Base-by-base conservation (phyloP, 1,140 invertebrate genomes). In the Lerema accius region DNA sequence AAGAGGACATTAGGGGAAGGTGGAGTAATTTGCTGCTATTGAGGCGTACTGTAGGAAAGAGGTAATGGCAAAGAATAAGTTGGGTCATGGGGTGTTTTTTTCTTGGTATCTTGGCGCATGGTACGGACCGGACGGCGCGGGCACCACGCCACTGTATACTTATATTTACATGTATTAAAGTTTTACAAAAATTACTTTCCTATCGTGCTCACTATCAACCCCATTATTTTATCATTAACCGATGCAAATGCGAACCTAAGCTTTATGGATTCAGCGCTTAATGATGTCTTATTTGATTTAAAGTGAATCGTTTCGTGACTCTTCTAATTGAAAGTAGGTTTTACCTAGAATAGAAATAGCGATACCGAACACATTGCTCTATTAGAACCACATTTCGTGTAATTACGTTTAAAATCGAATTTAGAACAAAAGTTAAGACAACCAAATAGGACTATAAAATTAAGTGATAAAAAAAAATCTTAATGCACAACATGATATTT, bases 141-240 rank as follows among this genome's bases (percentile, higher is more conserved):
- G 46, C 73, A 72, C 70, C 60, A 63, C 72, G 71, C 65, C 72
- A 73, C 70, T 69, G 75, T 83, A 76, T 65, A 63, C 68, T 11
- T 51, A 53, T 53, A 50, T 50, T 37, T 70, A 76, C 69, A 69
- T 49, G 62, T 65, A 80, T 79, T 81, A 76, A 81, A 88, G 78
- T 88, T 86, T 86, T 84, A 86, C 73, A 84, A 79, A 87, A 87
- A 90, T 90, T 87, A 87, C 85, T 79, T 89, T 90, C 71, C 85
- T 89, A 87, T 90, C 87, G 84, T 90, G 85, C 78, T 70, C 69
- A 71, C 78, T 76, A 86, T 85, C 82, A 80, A 69, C 73, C 76
- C 84, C 74, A 90, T 90, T 90, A 90, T 88, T 86, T 88, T 84
- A 86, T 82, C 87, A 90, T 90, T 90, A 86, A 80, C 76, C 74